Percentiles rank a stretch among this genome's conserved stretches.
phyloP scores from a whole-genome alignment of 2,888 invertebrate species.

The Drosophila multiciliata region DNA sequence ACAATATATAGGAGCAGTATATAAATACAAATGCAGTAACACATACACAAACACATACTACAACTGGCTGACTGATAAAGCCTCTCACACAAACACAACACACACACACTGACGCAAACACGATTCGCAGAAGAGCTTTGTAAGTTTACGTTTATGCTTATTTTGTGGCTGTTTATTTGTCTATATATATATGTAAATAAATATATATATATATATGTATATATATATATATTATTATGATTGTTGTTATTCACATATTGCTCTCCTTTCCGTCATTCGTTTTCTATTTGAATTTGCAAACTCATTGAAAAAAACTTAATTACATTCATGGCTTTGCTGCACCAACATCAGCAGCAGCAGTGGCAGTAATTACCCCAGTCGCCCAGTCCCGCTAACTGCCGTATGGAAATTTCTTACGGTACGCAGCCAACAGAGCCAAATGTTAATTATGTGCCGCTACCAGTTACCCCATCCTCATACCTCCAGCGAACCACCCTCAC shows the following conservation, averaged over 20 bases:
- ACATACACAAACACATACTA: slow-evolving; percentile 18
- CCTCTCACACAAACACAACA: slow-evolving; percentile 25
- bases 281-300: slow-evolving; percentile 71
- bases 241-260: slow-evolving; percentile 57
- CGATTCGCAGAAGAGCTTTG: slow-evolving; percentile 51
- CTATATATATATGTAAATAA: slow-evolving; percentile 1
- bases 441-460: slow-evolving; percentile 71
- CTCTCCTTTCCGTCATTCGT: slow-evolving; percentile 64
- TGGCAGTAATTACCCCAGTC: slow-evolving; percentile 45
- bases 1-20: slow-evolving; percentile 39
- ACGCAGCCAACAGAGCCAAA: slow-evolving; percentile 69
- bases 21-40: slow-evolving; percentile 24
- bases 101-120: slow-evolving; percentile 24
- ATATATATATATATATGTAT: background rate
- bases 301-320: slow-evolving; percentile 62
- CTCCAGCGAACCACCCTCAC: slow-evolving; percentile 22
- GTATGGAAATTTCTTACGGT: slow-evolving; percentile 63
- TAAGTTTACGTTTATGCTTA: slow-evolving; percentile 71
- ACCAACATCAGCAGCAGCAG: slow-evolving; percentile 12
- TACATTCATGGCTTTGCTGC: slow-evolving; percentile 51
- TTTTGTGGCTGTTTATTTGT: slow-evolving; percentile 64
- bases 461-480: slow-evolving; percentile 7
- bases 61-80: slow-evolving; percentile 61
- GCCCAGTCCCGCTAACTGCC: slow-evolving; percentile 29
- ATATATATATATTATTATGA: slow-evolving; percentile 27